Conservation (phyloP, 2,888 invertebrate genomes). For the Zygothrica quintamaculata region DNA sequence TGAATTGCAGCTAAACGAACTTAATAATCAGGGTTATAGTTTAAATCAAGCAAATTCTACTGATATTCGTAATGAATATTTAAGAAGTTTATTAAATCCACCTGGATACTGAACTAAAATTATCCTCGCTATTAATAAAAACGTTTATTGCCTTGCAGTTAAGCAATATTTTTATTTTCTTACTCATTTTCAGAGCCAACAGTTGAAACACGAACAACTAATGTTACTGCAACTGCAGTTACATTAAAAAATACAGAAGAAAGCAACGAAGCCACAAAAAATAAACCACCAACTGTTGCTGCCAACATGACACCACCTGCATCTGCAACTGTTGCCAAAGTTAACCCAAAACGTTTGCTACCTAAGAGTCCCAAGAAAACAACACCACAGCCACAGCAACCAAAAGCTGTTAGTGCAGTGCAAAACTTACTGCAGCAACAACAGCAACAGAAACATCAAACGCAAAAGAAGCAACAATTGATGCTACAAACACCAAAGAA, state of each 20-base stretch:
- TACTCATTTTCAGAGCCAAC: conserved; percentile 3
- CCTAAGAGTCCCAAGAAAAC: conserved; percentile 13
- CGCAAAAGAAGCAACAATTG: conserved; percentile 32
- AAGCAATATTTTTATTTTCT: not conserved
- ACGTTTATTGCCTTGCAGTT: not conserved
- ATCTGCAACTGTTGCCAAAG: conserved; percentile 4
- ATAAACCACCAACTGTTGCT: too few species aligned
- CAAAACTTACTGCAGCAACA: conserved; percentile 18
- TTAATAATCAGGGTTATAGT: conserved; percentile 40
- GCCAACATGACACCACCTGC: not conserved
- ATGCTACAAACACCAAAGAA: conserved; percentile 4
- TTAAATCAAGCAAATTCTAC: conserved; percentile 20
- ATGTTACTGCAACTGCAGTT: too few species aligned
- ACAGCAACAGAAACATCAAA: conserved; percentile 19
- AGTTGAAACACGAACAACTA: too few species aligned
- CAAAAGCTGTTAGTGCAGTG: conserved; percentile 15
- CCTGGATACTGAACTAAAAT: conserved; percentile 43
- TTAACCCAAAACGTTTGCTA: conserved; percentile 15
- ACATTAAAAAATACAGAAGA: too few species aligned
- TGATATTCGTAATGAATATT: conserved; percentile 46
- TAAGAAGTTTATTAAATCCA: conserved; percentile 56
- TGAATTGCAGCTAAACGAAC: conserved; percentile 35
- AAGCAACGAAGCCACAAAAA: too few species aligned
- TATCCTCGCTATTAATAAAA: conserved; percentile 5
- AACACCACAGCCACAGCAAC: conserved; percentile 3